Conservation (phyloP, 2,797 vertebrate species). For the Menidia menidia region DNA sequence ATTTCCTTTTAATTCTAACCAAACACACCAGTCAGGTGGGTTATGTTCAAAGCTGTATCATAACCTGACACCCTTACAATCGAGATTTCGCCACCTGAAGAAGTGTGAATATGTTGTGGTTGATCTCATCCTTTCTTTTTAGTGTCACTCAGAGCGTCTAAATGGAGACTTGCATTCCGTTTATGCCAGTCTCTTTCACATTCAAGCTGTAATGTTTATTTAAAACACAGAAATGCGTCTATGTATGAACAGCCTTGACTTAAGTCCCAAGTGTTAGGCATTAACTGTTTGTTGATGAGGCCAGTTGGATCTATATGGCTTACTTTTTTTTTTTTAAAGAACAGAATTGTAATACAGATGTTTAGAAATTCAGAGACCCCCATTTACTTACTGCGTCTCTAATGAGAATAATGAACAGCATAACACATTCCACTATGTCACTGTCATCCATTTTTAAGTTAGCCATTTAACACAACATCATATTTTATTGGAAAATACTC, state of each 20-base stretch:
- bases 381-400: too few relatives aligned
- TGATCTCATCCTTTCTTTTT: slow-evolving; percentile 7
- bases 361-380: too few relatives aligned
- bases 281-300: background rate
- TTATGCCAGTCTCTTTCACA: background rate
- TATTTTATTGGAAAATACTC: slow-evolving; percentile 15
- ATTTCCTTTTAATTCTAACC: background rate
- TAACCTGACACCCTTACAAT: background rate
- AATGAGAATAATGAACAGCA: background rate
- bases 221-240: background rate
- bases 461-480: slow-evolving; percentile 6
- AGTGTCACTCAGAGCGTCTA: slow-evolving; percentile 9
- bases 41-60: background rate
- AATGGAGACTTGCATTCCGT: background rate
- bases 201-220: background rate
- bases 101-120: slow-evolving; percentile 1
- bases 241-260: background rate
- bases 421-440: background rate
- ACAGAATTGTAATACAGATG: background rate
- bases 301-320: background rate
- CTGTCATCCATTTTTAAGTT: slow-evolving; percentile 9
- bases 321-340: background rate
- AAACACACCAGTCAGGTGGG: background rate
- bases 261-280: background rate
- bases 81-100: too few relatives aligned